Evolutionary conservation across 2,888 invertebrate genomes (phyloP).

Genomic region (Hofmannophila pseudospretella): DNA sequence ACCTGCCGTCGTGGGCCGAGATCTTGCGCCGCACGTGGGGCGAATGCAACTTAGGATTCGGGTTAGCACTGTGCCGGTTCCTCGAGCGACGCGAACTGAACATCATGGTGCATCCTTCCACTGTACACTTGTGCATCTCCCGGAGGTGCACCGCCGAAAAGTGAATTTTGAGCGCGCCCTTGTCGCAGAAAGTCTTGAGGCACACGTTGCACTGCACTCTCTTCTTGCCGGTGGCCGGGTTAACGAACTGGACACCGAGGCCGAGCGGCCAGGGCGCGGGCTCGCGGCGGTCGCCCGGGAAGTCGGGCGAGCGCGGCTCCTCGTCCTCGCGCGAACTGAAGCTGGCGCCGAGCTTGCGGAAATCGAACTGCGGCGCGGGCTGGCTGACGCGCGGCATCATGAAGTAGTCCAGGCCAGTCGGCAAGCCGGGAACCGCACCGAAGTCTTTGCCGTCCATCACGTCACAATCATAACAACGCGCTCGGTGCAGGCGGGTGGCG

Average conservation of each 20-base stretch:
- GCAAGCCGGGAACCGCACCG: conserved; percentile 69
- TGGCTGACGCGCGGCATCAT: conserved; percentile 82
- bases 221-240: conserved; percentile 95
- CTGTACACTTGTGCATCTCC: conserved; percentile 99
- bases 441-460: conserved; percentile 74
- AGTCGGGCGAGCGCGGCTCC: conserved; percentile 61
- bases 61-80: conserved; percentile 97
- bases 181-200: conserved; percentile 99
- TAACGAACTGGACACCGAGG: conserved; percentile 91
- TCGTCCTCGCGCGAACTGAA: conserved; percentile 76
- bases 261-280: conserved; percentile 87
- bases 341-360: conserved; percentile 84
- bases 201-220: conserved; percentile 98
- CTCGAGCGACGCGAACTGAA: conserved; percentile 96
- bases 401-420: conserved; percentile 72
- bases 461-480: conserved; percentile 63
- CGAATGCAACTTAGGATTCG: conserved; percentile 97
- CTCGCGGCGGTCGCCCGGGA: conserved; percentile 58
- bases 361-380: conserved; percentile 93
- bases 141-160: conserved; percentile 98
- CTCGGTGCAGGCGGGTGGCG: conserved; percentile 68
- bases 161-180: conserved; percentile 98
- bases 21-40: conserved; percentile 96
- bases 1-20: conserved; percentile 94
- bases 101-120: conserved; percentile 98